Conservation (phyloP, 2,113 vertebrate genomes). For the Neolamprologus hecqui region DNA sequence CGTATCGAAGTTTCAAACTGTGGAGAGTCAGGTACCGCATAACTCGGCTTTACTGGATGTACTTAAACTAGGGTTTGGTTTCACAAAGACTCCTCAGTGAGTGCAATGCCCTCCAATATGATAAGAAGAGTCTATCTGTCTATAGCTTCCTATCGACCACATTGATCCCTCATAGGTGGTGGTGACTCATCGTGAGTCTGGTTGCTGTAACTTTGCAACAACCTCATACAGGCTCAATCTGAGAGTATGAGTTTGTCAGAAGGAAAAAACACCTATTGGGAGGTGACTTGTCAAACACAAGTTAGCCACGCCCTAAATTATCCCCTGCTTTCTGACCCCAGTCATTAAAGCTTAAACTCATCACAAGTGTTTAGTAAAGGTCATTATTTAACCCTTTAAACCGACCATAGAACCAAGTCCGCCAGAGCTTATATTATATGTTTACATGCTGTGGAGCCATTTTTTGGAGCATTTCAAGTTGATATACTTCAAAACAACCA, state of each 20-base stretch:
- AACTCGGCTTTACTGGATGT: neutral
- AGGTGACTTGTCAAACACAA: neutral
- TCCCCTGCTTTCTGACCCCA: neutral
- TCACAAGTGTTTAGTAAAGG: neutral
- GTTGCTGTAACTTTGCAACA: neutral
- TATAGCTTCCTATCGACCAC: neutral
- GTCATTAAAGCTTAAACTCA: neutral
- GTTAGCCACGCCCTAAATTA: neutral
- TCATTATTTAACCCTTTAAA: neutral
- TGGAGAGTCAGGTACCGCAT: neutral
- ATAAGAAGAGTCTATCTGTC: neutral
- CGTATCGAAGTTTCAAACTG: accelerated
- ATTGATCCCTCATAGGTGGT: neutral
- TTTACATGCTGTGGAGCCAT: no score
- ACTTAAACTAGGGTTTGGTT: neutral
- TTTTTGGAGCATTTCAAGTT: no score
- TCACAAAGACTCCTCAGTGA: neutral
- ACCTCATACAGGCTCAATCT: neutral
- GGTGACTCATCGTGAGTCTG: neutral
- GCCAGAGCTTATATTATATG: accelerated
- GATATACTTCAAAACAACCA: no score
- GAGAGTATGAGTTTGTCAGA: neutral
- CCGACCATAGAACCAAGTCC: accelerated
- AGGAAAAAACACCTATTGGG: neutral
- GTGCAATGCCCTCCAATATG: neutral